Base-by-base conservation (phyloP, 2,113 vertebrate genomes). In the Salvelinus namaycush region DNA sequence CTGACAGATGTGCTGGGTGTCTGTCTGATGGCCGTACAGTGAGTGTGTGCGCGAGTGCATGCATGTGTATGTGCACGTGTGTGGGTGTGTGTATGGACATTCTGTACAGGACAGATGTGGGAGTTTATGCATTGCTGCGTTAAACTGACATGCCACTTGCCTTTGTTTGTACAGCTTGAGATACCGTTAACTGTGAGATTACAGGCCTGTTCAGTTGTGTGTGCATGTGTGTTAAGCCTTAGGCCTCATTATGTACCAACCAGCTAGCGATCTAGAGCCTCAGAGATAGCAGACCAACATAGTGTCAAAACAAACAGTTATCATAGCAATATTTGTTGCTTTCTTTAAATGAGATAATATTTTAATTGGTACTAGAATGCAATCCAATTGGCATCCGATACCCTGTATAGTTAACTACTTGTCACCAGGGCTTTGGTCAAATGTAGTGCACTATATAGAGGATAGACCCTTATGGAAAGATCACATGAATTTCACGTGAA, bases 101-200 rank as follows among this genome's bases (percentile, higher is more conserved):
- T 76, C 27, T 73, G 49, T 51, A 49, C 51, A 4, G 49, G 26
- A 29, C 70, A 84, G 83, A 87, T 86, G 81, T 82, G 76, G 67
- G 48, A 13, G 64, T 83, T 83, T 78, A 87, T 11, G 81, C 80
- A 83, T 49, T 67, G 74, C 27, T 70, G 67, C 69, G 69, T 79
- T 75, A 54, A 72, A 24, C 73, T 26, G 77, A 84, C 79, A 86
- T 76, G 81, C 79, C 81, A 80, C 79, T 71, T 74, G 77, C 73
- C 24, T 16, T 29, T 87, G 83, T 88, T 88, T 86, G 76, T 80
- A 78, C 84, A 87, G 83, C 84, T 84, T 79, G 72, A 65, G 72
- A 69, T 79, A 72, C 59, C 7, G 75, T 70, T 67, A 11, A 67
- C 65, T 31, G 54, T 20, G 54, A 57, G 16, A 57, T 57, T 57